Evolutionary conservation across 2,888 invertebrate species (phyloP).

Genomic region (Melanargia galathea): DNA sequence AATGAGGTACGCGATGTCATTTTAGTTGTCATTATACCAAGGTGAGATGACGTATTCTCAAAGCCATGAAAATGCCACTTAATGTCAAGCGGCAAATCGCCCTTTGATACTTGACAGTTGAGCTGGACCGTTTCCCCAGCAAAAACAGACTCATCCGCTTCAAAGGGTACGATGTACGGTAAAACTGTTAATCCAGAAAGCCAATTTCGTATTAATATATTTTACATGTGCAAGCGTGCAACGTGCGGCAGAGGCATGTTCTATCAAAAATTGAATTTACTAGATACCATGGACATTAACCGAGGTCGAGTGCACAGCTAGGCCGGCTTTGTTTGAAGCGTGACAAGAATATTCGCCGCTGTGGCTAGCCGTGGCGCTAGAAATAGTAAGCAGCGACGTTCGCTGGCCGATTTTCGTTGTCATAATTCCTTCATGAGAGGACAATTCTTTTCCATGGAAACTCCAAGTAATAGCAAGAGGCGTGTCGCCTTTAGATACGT

Average conservation of each 20-base stretch:
- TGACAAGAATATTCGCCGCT: constrained; percentile 88
- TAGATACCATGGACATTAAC: constrained; percentile 86
- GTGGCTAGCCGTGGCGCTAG: constrained; percentile 84
- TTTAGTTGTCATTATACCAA: constrained; percentile 84
- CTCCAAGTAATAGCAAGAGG: constrained; percentile 89
- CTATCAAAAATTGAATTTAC: constrained; percentile 48
- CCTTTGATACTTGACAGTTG: constrained; percentile 87
- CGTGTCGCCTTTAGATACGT: constrained; percentile 85
- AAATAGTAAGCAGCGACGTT: constrained; percentile 85
- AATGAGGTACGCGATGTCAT: constrained; percentile 86
- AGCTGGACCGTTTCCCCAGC: constrained; percentile 86
- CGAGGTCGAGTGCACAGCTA: constrained; percentile 82
- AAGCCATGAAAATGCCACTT: constrained; percentile 88
- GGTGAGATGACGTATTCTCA: constrained; percentile 80
- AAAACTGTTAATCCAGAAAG: constrained; percentile 83
- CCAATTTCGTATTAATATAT: constrained; percentile 58
- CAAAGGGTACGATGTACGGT: constrained; percentile 86
- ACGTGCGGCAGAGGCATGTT: constrained; percentile 70
- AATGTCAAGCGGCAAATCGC: constrained; percentile 88
- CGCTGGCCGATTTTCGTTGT: constrained; percentile 84
- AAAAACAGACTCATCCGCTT: constrained; percentile 85
- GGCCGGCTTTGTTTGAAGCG: constrained; percentile 86
- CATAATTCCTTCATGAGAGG: constrained; percentile 79
- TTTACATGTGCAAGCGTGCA: constrained; percentile 76
- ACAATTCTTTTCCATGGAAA: constrained; percentile 84